Percentiles rank a stretch among this genome's conserved stretches.
Evolutionary conservation across 2,113 vertebrate species (phyloP).

Genomic region (Lathamus discolor): DNA sequence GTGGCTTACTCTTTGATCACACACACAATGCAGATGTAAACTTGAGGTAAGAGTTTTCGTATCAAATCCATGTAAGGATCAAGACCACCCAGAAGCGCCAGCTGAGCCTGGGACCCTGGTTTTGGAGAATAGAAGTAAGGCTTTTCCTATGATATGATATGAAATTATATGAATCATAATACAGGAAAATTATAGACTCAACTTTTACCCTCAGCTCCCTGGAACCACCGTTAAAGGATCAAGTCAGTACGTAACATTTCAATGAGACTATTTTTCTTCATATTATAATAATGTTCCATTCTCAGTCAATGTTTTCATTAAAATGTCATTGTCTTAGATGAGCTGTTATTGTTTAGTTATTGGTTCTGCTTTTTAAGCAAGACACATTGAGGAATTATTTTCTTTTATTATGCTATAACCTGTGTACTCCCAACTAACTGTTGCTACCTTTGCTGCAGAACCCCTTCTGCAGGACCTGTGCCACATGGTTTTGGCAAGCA

Average conservation of each 20-base stretch:
- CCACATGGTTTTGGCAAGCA: background rate
- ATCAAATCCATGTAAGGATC: background rate
- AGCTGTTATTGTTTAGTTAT: background rate
- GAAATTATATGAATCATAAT: background rate
- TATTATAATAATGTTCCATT: background rate
- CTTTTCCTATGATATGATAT: background rate
- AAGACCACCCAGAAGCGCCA: constrained; percentile 19
- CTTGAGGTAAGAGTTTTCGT: background rate
- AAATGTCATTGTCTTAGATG: background rate
- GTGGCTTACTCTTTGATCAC: constrained; percentile 26
- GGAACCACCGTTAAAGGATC: background rate
- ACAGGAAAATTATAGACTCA: background rate
- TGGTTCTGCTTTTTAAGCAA: background rate
- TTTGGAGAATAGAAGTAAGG: background rate
- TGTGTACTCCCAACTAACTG: background rate
- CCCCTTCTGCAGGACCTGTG: background rate
- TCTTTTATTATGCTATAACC: background rate
- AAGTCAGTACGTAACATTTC: background rate
- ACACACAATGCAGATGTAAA: background rate
- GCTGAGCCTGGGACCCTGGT: background rate
- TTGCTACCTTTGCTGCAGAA: background rate
- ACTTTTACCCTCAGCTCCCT: background rate
- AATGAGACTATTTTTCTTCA: background rate
- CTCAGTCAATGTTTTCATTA: background rate
- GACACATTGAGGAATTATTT: background rate